phyloP scores from a whole-genome alignment of 2,113 vertebrate species.

The Vanacampus margaritifer region DNA sequence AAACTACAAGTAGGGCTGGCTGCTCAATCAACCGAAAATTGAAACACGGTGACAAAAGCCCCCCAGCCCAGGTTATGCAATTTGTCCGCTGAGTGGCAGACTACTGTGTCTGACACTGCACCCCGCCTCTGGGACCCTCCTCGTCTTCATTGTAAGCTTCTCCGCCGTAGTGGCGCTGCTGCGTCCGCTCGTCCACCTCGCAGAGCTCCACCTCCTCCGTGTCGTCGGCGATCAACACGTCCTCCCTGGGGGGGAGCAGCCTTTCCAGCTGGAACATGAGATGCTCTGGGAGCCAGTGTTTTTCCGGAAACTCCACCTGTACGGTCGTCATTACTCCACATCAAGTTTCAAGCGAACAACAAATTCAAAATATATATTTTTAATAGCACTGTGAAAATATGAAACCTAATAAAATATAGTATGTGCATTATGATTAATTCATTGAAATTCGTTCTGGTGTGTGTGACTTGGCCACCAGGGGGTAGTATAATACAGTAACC shows the following conservation, averaged over 20 bases:
- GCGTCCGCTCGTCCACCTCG: constrained; percentile 74
- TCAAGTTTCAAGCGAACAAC: too few relatives aligned
- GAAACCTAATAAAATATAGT: too few relatives aligned
- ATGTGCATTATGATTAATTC: too few relatives aligned
- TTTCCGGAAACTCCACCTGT: constrained; percentile 88
- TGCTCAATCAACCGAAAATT: background rate
- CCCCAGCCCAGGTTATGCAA: background rate
- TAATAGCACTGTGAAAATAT: too few relatives aligned
- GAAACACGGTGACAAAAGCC: background rate
- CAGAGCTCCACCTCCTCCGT: constrained; percentile 90
- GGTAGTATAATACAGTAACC: too few relatives aligned
- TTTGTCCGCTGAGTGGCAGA: background rate
- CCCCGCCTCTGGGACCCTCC: constrained; percentile 71
- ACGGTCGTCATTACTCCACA: background rate
- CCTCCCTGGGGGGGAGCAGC: constrained; percentile 83
- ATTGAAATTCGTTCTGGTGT: too few relatives aligned
- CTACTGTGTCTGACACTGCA: constrained; percentile 90
- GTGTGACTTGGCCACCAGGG: too few relatives aligned
- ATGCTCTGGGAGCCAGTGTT: constrained; percentile 84
- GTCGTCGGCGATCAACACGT: constrained; percentile 83
- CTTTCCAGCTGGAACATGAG: constrained; percentile 82
- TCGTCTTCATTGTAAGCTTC: constrained; percentile 88
- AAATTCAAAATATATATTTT: too few relatives aligned
- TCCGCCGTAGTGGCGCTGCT: constrained; percentile 68
- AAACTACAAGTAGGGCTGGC: background rate